Evolutionary conservation across 2,888 invertebrate genomes (phyloP).

Genomic region (Empis livida): DNA sequence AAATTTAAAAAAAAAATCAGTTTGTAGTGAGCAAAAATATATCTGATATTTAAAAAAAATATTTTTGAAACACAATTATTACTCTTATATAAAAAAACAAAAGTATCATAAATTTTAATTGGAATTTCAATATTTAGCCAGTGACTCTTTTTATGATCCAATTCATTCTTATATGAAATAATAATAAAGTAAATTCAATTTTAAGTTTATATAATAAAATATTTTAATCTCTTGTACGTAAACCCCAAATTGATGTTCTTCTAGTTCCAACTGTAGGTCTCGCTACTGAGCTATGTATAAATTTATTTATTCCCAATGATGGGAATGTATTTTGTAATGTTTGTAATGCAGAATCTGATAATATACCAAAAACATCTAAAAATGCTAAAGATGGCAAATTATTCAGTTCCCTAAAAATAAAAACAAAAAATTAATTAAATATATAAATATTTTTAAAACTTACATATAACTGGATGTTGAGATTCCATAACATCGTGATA

Average conservation of each 20-base stretch:
- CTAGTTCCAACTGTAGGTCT: conserved; percentile 78
- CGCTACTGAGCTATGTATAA: conserved; percentile 72
- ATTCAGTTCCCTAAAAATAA: conserved; percentile 40
- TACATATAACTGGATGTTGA: conserved; percentile 55
- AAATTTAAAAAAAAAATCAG: too few relatives aligned
- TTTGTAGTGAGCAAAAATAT: too few relatives aligned
- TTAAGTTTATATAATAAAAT: not conserved
- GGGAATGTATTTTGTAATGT: conserved; percentile 43
- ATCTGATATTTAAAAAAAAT: too few relatives aligned
- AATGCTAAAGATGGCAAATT: conserved; percentile 52
- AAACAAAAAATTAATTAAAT: conserved; percentile 4
- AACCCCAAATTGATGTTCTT: conserved; percentile 82
- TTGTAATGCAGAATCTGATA: conserved; percentile 43
- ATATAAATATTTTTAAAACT: conserved; percentile 30
- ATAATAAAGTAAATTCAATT: not conserved
- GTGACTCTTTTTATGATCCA: too few relatives aligned
- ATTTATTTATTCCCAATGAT: conserved; percentile 55
- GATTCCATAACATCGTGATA: conserved; percentile 71
- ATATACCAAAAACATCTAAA: conserved; percentile 71
- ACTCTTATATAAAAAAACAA: too few relatives aligned
- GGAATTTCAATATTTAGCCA: too few relatives aligned
- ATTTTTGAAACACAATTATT: too few relatives aligned
- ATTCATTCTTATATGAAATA: too few relatives aligned
- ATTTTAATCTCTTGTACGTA: conserved; percentile 67
- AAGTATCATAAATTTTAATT: too few relatives aligned